These are phyloP conservation scores for Melanostoma mellinum DNA, from an alignment of 2,888 invertebrate genomes.

Conservation along the genomic window DNA sequence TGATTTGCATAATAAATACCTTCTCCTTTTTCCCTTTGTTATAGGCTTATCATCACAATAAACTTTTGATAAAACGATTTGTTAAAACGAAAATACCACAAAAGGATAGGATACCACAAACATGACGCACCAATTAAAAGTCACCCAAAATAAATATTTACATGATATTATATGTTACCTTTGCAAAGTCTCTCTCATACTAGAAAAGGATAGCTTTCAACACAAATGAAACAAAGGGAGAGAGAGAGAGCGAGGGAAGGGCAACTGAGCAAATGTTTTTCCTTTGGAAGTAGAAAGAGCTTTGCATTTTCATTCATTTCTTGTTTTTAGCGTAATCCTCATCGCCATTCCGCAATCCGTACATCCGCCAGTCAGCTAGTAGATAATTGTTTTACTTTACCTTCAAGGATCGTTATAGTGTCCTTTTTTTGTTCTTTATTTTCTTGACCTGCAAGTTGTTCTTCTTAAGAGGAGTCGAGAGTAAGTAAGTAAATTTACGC, in stretches of 20 bases:
- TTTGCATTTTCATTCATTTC: slow-evolving; percentile 7
- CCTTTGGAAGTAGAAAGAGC: slow-evolving; percentile 28
- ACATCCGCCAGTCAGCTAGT: slow-evolving; percentile 25
- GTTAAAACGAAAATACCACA: slow-evolving; percentile 34
- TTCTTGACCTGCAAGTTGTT: slow-evolving; percentile 29
- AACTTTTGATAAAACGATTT: slow-evolving; percentile 32
- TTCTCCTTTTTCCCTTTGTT: background rate
- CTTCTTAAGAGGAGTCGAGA: slow-evolving; percentile 14
- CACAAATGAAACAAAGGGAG: background rate
- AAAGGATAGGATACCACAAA: slow-evolving; percentile 46
- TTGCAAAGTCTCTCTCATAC: background rate
- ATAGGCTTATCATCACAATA: slow-evolving; percentile 14
- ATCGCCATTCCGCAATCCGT: slow-evolving; percentile 32
- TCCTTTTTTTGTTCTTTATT: slow-evolving; percentile 12
- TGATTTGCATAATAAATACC: slow-evolving; percentile 28
- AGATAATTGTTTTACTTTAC: slow-evolving; percentile 25
- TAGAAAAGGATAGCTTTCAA: slow-evolving; percentile 13
- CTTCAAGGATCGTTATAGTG: slow-evolving; percentile 41
- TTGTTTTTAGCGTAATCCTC: slow-evolving; percentile 10
- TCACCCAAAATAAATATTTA: slow-evolving; percentile 68
- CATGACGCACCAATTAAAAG: slow-evolving; percentile 69
- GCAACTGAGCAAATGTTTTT: slow-evolving; percentile 47
- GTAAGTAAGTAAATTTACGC: slow-evolving; percentile 52
- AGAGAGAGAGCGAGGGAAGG: background rate
- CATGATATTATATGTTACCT: slow-evolving; percentile 59